These are phyloP conservation scores for Pelvicachromis taeniatus DNA, from an alignment of 2,113 vertebrate species.

Conservation along the genomic window DNA sequence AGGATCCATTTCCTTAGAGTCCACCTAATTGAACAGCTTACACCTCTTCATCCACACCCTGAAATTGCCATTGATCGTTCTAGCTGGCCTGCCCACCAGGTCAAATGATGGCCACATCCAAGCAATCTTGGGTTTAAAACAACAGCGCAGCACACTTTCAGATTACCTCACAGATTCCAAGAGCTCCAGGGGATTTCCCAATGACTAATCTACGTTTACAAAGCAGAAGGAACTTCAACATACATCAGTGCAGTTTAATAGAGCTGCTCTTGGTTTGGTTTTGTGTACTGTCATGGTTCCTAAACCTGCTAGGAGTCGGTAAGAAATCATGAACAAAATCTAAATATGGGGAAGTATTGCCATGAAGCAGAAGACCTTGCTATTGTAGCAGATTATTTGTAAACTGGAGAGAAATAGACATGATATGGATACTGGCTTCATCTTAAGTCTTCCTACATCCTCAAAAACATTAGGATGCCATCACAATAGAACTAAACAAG, in stretches of 20 bases:
- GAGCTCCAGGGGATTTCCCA: conserved; percentile 30
- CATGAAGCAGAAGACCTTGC: not conserved
- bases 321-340: not conserved
- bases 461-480: conserved; percentile 39
- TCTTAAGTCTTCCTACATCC: conserved; percentile 12
- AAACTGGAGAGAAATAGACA: conserved; percentile 34
- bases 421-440: conserved; percentile 48
- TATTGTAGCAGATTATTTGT: conserved; percentile 35
- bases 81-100: conserved; percentile 6
- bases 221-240: conserved; percentile 11
- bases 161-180: conserved; percentile 13
- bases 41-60: conserved; percentile 6
- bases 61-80: conserved; percentile 2
- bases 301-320: not conserved
- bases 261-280: conserved; percentile 10
- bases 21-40: conserved; percentile 7
- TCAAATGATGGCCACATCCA: conserved; percentile 22
- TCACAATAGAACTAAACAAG: conserved; percentile 55
- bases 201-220: conserved; percentile 40
- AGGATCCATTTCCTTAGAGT: conserved; percentile 16
- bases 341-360: not conserved
- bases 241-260: not conserved
- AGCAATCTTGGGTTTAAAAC: conserved; percentile 3
- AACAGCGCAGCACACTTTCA: conserved; percentile 24
- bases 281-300: not conserved